A percentile compares a stretch with the other conserved stretches of the same genome.
Conservation (phyloP, 2,797 vertebrate genomes). For the Cygnus olor region DNA sequence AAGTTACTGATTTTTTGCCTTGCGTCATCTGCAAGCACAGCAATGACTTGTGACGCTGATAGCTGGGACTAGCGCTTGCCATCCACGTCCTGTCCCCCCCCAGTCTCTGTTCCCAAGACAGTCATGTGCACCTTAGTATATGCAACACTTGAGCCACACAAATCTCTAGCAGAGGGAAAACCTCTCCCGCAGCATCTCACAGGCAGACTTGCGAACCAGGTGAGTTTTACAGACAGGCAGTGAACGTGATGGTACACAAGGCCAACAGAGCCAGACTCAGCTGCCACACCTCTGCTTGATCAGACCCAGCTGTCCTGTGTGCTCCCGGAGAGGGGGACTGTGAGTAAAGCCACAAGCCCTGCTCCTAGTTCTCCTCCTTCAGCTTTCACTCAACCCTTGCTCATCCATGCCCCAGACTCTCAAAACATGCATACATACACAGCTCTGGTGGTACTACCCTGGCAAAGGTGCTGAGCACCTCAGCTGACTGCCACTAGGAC, state of each 20-base stretch:
- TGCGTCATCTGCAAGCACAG: background rate
- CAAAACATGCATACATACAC: accelerated
- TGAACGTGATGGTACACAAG: background rate
- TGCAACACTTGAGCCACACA: background rate
- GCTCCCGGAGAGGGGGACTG: accelerated
- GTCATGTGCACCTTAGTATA: accelerated
- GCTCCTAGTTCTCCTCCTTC: background rate
- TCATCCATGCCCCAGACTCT: background rate
- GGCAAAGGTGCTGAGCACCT: background rate
- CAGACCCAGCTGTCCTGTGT: background rate
- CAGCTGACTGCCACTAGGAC: background rate
- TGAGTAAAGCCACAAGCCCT: background rate
- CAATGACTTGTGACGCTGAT: background rate
- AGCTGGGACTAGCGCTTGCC: background rate
- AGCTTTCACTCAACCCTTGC: background rate
- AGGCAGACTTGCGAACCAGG: background rate
- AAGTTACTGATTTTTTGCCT: background rate
- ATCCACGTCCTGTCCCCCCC: background rate
- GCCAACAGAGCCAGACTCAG: background rate
- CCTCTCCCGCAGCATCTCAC: background rate
- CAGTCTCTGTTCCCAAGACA: background rate
- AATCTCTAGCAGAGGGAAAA: background rate
- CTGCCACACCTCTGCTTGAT: background rate
- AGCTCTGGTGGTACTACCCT: too few relatives aligned
- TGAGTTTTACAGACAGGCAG: background rate